Percentiles rank a stretch among this genome's conserved stretches.
These are phyloP conservation scores for Rissa tridactyla DNA, from an alignment of 2,113 vertebrate species.

Conservation along the genomic window DNA sequence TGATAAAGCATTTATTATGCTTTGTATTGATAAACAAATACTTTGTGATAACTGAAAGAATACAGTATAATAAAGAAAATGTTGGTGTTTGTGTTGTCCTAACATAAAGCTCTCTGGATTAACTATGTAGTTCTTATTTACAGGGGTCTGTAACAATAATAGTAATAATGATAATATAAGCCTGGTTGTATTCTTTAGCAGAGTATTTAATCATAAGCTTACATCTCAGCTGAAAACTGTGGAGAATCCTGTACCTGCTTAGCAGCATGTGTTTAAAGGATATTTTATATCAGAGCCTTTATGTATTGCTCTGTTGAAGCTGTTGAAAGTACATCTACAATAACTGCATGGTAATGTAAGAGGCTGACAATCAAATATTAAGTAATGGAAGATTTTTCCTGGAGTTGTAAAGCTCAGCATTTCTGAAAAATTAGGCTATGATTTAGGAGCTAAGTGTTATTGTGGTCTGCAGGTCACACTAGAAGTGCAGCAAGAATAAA, in stretches of 20 bases:
- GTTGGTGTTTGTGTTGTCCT: not conserved
- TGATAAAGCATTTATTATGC: not conserved
- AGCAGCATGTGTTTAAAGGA: not conserved
- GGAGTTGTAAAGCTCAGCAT: slow-evolving; percentile 3
- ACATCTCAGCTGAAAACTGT: not conserved
- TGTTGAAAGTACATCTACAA: not conserved
- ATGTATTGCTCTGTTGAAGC: not conserved
- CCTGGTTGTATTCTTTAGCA: not conserved
- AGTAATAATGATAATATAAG: not conserved
- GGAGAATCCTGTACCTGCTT: not conserved
- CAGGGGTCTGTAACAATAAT: not conserved
- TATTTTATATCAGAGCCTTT: not conserved
- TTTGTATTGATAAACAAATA: not conserved
- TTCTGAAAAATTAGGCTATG: slow-evolving; percentile 16
- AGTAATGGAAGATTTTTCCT: not conserved
- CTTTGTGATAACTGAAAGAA: not conserved
- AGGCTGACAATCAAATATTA: not conserved
- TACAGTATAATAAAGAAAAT: not conserved
- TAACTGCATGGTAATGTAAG: not conserved
- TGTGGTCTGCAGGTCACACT: not conserved
- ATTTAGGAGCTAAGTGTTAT: not conserved
- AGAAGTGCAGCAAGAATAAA: not conserved
- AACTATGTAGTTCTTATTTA: not conserved
- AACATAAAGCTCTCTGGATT: not conserved
- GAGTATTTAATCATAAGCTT: not conserved